Percentiles rank a stretch among this genome's conserved stretches.
phyloP scores from a whole-genome alignment of 2,797 vertebrate species.

The Buphagus erythrorhynchus region DNA sequence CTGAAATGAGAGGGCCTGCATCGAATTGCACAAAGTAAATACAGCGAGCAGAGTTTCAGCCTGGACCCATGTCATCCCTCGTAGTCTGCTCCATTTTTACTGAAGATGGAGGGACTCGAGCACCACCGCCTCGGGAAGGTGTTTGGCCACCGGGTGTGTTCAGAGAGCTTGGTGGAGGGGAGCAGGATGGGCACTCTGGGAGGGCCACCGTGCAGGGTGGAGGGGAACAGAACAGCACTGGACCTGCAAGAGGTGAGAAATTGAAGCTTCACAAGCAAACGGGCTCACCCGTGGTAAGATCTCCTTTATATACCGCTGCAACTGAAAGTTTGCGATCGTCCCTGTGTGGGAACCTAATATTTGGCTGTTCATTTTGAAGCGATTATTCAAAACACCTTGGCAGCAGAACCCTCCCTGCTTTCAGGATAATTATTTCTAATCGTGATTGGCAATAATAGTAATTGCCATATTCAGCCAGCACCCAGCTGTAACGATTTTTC shows the following conservation, averaged over 20 bases:
- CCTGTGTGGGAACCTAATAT: neutral
- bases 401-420: slow-evolving; percentile 34
- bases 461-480: slow-evolving; percentile 52
- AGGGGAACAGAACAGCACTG: neutral
- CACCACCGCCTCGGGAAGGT: neutral
- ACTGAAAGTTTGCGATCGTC: neutral
- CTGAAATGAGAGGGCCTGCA: neutral
- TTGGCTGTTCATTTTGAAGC: neutral
- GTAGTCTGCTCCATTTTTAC: neutral
- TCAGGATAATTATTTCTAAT: slow-evolving; percentile 54
- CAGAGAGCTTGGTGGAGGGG: no score
- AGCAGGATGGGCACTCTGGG: neutral
- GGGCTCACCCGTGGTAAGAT: neutral
- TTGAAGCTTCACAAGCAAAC: accelerated
- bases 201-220: accelerated
- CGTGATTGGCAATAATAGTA: slow-evolving; percentile 57
- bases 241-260: neutral
- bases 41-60: neutral
- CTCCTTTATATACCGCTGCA: neutral
- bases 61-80: neutral
- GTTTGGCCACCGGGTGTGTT: neutral
- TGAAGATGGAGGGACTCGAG: neutral
- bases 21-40: neutral
- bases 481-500: slow-evolving; percentile 51
- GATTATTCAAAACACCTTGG: slow-evolving; percentile 62